Conservation (phyloP, 2,113 vertebrate genomes). For the Australoheros scitulus region DNA sequence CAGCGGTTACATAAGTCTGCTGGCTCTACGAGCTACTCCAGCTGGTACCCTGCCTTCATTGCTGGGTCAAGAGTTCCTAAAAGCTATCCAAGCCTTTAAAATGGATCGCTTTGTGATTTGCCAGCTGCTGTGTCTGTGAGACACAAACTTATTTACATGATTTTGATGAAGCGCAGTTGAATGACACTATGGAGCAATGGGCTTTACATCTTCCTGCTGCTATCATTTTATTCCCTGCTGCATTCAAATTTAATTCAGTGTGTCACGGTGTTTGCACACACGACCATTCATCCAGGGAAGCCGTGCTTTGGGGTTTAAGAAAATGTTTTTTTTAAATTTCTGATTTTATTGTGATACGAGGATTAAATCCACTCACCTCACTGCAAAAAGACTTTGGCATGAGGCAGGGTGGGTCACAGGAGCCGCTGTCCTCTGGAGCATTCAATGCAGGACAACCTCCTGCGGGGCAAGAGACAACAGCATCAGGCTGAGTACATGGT, state of each 20-base stretch:
- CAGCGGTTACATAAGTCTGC: background rate
- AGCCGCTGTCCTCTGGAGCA: constrained; percentile 87
- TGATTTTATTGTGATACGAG: background rate
- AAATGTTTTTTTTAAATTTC: background rate
- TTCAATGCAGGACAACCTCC: constrained; percentile 89
- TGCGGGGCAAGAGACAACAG: constrained; percentile 72
- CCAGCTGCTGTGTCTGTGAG: background rate
- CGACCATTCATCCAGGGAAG: constrained; percentile 17
- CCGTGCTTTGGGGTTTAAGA: constrained; percentile 1
- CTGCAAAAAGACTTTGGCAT: constrained; percentile 90
- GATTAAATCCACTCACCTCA: constrained; percentile 83
- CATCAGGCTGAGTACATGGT: background rate
- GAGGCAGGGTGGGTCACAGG: constrained; percentile 90
- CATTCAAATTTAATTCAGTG: constrained; percentile 32
- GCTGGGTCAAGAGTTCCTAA: background rate
- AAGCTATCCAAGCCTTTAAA: background rate
- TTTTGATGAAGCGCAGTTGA: constrained; percentile 1
- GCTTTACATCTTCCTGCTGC: constrained; percentile 37
- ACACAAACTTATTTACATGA: background rate
- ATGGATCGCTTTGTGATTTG: background rate
- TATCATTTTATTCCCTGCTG: constrained; percentile 29
- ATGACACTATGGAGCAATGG: constrained; percentile 22
- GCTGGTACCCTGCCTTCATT: background rate
- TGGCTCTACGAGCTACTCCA: background rate
- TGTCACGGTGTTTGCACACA: constrained; percentile 5